Percentiles rank a stretch among this genome's conserved stretches.
phyloP scores from a whole-genome alignment of 1,140 invertebrate genomes.

The Acromyrmex heyeri region DNA sequence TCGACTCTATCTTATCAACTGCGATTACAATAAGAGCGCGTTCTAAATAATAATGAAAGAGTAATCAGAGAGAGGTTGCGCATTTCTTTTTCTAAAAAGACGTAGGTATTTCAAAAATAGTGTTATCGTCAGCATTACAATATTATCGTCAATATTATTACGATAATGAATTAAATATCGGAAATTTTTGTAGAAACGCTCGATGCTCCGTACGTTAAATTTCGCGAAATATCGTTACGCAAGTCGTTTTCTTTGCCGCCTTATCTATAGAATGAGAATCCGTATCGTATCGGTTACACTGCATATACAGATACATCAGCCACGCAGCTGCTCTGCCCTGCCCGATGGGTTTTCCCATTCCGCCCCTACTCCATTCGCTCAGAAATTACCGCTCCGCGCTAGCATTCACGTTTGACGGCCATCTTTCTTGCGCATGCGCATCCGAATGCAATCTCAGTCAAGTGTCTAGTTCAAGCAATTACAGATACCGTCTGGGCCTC shows the following conservation, averaged over 20 bases:
- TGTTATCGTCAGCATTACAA: background rate
- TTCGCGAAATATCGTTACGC: background rate
- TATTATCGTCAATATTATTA: background rate
- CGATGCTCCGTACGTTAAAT: background rate
- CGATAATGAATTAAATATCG: background rate
- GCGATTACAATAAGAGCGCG: background rate
- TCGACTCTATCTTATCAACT: background rate
- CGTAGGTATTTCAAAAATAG: background rate
- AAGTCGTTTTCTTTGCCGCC: background rate
- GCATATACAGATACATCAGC: background rate
- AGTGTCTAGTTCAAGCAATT: background rate
- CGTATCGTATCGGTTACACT: slow-evolving; percentile 28
- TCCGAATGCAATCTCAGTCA: background rate
- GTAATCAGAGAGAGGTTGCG: background rate
- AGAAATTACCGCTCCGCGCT: slow-evolving; percentile 20
- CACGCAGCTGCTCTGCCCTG: slow-evolving; percentile 55
- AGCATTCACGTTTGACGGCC: background rate
- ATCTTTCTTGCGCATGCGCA: background rate
- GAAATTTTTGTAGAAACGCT: too few species aligned
- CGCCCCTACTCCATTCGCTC: slow-evolving; percentile 64
- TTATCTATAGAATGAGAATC: slow-evolving; percentile 8
- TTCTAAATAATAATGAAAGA: background rate
- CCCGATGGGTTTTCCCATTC: slow-evolving; percentile 73
- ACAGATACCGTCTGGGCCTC: background rate
- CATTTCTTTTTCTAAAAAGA: background rate